Evolutionary conservation across 2,797 vertebrate species (phyloP), one percentile per base, ranked within the genome.

Genomic region (Falco concolor): DNA sequence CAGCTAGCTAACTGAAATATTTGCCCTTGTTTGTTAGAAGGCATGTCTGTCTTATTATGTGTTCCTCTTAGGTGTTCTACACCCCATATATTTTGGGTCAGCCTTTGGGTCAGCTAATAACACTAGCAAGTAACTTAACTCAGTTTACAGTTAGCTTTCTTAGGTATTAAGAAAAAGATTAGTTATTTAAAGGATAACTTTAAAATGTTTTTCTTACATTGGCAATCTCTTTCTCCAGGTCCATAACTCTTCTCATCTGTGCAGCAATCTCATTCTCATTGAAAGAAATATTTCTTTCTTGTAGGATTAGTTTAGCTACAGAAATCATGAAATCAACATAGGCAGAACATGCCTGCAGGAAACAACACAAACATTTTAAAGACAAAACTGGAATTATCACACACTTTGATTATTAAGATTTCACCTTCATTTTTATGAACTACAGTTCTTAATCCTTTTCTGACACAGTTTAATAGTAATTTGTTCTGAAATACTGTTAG

Each of bases 151-250:
- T 15, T 34, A n/a, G 64, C 52, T 90, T 68, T 42, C 70, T 18
- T 23, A 44, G 74, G 27, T 28, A 12, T 28, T 21, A 18, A 17
- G 14, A 28, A 73, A 75, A 63, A 63, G 34, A 21, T 25, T 44
- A 68, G 25, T 52, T 82, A 42, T n/a, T 84, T 79, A 85, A 89
- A 90, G 53, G 49, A 32, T 19, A 44, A 16, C 22, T 83, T 6
- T 53, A 69, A 96, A 93, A 79, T 67, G 54, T 87, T 61, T 93
- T 53, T 52, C 98, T 99, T 98, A 99, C 99, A 16, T 99, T 99
- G 70, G 99, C 99, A 64, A 99, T 99, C 90, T 99, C 99, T 87
- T 98, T 99, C 97, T 99, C 99, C 98, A 99, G 95, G 56, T 98
- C 98, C 98, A 99, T 98, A 68, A 99, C 95, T 95, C 87, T 98